Base-by-base conservation (phyloP, 2,113 vertebrate genomes). In the Solea senegalensis region DNA sequence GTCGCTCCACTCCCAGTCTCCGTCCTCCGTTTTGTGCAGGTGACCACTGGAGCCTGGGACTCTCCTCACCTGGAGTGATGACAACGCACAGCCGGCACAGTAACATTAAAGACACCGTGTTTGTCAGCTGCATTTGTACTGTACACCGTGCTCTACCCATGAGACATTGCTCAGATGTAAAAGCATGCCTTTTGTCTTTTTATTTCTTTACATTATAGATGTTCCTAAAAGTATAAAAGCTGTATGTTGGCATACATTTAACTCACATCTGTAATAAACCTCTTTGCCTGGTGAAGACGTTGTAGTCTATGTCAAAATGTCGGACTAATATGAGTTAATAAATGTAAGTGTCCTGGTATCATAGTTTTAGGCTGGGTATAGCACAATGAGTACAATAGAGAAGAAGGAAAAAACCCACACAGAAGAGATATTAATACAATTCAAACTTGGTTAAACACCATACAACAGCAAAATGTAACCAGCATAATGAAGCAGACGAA, bases 1-100 rank as follows among this genome's bases (percentile, higher is more conserved):
- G 8, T 99, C 98, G 27, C 98, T 99, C 98, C 98, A 99, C 88
- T 99, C 98, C 98, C 98, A 99, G 79, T 98, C 97, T 15, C 98
- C 98, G 46, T 99, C 97, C 86, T 97, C 97, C 0, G 96, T 99
- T 91, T 99, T 99, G 91, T 99, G 97, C 58, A 99, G 94, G 81
- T 98, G 97, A 60, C 97, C 98, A 5, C 98, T 99, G 56, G 98
- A 99, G 76, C 98, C 98, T 0, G 97, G 97, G 44, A 98, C 96
- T 86, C 97, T 94, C 78, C 96, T 95, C 61, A 99, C 97, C 98
- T 99, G 87, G 3, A 43, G 1, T 56, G 5, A 46, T 21, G n/a
- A 69, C 41, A 64, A 46, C 58, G 86, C 49, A 84, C 6, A 15
- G 21, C 6, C 53, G 59, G 57, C 14, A 76, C 39, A 53, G 9